Conservation (phyloP, 2,888 invertebrate genomes). For the Watsonalla binaria region DNA sequence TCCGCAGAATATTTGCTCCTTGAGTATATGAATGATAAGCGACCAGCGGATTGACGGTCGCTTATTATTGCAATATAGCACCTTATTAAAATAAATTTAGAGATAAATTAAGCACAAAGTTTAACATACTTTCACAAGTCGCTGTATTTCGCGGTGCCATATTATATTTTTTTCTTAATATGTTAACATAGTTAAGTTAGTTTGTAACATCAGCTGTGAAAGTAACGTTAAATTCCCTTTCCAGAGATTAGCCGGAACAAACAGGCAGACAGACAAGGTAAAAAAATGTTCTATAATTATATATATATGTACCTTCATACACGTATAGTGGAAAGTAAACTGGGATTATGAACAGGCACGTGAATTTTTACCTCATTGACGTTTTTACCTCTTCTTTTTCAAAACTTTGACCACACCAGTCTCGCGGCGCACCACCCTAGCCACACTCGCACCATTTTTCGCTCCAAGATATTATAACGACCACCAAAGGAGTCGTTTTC, state of each 20-base stretch:
- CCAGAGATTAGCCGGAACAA: too few species aligned
- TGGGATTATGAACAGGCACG: too few species aligned
- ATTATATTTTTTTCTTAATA: too few species aligned
- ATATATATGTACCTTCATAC: too few species aligned
- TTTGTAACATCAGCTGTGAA: too few species aligned
- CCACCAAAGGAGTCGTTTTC: constrained; percentile 67
- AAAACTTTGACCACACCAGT: constrained; percentile 1
- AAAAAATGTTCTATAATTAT: too few species aligned
- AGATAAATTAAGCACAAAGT: neutral
- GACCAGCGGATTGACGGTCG: neutral
- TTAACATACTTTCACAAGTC: too few species aligned
- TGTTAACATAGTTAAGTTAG: too few species aligned
- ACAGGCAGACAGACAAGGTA: too few species aligned
- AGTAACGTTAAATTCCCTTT: too few species aligned
- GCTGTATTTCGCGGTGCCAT: neutral
- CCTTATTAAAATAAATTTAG: neutral
- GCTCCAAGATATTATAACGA: constrained; percentile 65
- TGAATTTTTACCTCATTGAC: too few species aligned
- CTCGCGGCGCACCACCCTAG: constrained; percentile 15
- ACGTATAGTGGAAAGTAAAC: too few species aligned
- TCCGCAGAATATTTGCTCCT: constrained; percentile 26
- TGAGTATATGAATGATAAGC: neutral
- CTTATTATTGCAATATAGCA: neutral
- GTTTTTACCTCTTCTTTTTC: neutral
- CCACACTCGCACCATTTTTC: constrained; percentile 58